Percentiles rank a stretch among this genome's conserved stretches.
These are phyloP conservation scores for Tetramorium parvispinum DNA, from an alignment of 1,140 invertebrate species.

Conservation along the genomic window DNA sequence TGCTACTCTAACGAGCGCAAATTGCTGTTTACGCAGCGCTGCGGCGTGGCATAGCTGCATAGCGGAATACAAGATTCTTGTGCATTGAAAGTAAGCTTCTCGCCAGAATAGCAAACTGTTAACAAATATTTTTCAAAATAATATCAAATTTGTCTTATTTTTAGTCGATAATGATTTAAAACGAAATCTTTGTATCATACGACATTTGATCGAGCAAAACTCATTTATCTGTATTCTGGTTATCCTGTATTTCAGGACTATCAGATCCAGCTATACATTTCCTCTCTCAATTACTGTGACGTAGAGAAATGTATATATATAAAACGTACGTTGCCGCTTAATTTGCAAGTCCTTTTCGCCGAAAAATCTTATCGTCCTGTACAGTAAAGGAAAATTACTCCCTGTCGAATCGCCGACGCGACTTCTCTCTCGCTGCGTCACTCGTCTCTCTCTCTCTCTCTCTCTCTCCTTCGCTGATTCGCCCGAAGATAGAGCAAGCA, in stretches of 20 bases:
- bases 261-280: background rate
- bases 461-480: background rate
- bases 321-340: conserved; percentile 31
- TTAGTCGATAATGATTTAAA: background rate
- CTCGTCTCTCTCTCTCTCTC: conserved; percentile 1
- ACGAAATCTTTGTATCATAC: background rate
- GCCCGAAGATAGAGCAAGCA: conserved; percentile 9
- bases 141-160: background rate
- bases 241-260: background rate
- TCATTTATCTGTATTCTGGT: background rate
- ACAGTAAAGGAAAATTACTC: conserved; percentile 61
- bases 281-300: conserved; percentile 15
- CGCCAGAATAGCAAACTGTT: background rate
- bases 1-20: conserved; percentile 66
- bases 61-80: background rate
- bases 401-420: background rate
- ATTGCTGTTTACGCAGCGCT: conserved; percentile 55
- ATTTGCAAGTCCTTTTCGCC: conserved; percentile 28
- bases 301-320: background rate
- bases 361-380: conserved; percentile 32
- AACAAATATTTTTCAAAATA: background rate
- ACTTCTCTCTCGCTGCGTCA: background rate
- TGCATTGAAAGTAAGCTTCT: background rate
- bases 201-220: background rate
- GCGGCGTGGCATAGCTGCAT: conserved; percentile 9